Evolutionary conservation across 2,113 vertebrate species (phyloP), one percentile per base, ranked within the genome.

Genomic region (Pollachius pollachius): DNA sequence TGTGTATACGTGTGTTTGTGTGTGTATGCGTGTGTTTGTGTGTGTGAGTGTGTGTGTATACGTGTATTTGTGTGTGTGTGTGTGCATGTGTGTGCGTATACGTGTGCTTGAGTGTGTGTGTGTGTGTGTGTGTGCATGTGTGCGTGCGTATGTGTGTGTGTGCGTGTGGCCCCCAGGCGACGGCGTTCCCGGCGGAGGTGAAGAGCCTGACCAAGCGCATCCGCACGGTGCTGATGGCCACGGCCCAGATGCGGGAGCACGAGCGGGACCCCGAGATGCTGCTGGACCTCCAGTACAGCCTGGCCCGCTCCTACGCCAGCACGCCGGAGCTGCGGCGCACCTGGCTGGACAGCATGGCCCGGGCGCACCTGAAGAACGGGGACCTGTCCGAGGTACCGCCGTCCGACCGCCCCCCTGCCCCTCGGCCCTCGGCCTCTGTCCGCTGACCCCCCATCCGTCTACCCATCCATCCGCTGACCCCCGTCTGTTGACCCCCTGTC

Each of bases 261-360:
- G 96, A 99, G 64, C 95, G 93, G 62, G 96, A 99, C 81, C 97
- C 97, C 0, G 97, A 99, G 87, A 98, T 99, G 97, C 73, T 98
- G 73, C 87, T 98, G 63, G 97, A 99, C 85, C 93, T 99, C 2
- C 97, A 99, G 82, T 98, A 97, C 88, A 99, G 97, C 70, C 91
- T 99, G 83, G 97, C 97, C 64, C 96, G 95, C 62, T 99, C 97
- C 37, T 99, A 99, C 0, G 97, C 97, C 80, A 99, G 96, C 82
- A 99, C 97, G 0, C 97, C 97, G 0, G 97, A 99, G 76, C 96
- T 98, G 23, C 89, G 97, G 16, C 95, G 98, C 18, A 98, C 97
- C 0, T 99, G 97, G 97, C 89, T 99, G 62, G 96, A 99, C 87
- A 98, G 96, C 81, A 99, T 99, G 97, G 96, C 97, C 60, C 94